Base-by-base conservation (phyloP, 2,888 invertebrate species). In the Sicus ferrugineus region DNA sequence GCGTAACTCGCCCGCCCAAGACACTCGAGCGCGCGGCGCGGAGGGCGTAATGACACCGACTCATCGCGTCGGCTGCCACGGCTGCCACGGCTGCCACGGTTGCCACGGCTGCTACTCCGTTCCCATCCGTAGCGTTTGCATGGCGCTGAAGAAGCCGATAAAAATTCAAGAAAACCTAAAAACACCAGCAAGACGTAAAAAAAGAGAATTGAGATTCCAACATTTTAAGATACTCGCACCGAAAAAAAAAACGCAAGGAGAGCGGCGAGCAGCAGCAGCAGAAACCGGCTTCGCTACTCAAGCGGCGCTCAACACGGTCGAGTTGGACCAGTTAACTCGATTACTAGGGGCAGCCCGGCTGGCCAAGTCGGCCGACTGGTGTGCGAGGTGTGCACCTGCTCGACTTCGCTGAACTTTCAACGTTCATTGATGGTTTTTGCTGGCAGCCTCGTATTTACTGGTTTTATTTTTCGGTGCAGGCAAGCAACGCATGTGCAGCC, bases 371-470 rank as follows among this genome's bases (percentile, higher is more conserved):
- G 66, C 30, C 56, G 66, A 56, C 67, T 58, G 59, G 28, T 50
- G 50, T 61, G 42, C 50, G 38, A 69, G 67, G 63, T 67, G 73
- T 74, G 75, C 75, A 75, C 75, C 75, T 75, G 75, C 75, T 75
- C 74, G 73, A 73, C 73, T 75, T 75, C 71, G 73, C 74, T 67
- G 67, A 67, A 67, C 58, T 59, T 67, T 67, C 48, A 67, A 31
- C 67, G 70, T 71, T 73, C 71, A 71, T 72, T 73, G 74, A 71
- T 72, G 67, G 63, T 59, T 58, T 48, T 28, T 67, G 28, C 38
- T 52, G 14, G n/a, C 11, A 11, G 6, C 21, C 50, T 48, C 50
- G 50, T 26, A 16, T 23, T 50, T 61, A 42, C 31, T 61, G 38
- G 5, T 46, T 38, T 46, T 62, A 11, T 61, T 31, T 11, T 64